A percentile compares a stretch with the other conserved stretches of the same genome.
Evolutionary conservation across 2,888 invertebrate genomes (phyloP).

Genomic region (Byasa hedistus): DNA sequence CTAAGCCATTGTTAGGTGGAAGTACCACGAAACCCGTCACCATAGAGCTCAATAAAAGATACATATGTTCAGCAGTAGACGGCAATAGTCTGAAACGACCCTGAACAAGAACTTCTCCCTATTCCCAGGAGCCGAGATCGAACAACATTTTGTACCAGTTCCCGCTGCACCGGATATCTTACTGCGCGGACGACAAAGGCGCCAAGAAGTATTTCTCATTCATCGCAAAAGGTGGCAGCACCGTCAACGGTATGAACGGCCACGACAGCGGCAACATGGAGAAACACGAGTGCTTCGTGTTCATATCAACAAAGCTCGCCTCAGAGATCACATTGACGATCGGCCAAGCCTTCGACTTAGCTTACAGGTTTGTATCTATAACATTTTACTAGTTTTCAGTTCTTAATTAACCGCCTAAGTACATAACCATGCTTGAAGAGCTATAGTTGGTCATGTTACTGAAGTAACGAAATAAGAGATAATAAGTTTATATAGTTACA

Average conservation of each 20-base stretch:
- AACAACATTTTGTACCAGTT: constrained; percentile 95
- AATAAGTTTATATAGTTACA: too few relatives aligned
- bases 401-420: too few relatives aligned
- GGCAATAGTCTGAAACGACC: too few relatives aligned
- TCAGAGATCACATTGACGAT: constrained; percentile 98
- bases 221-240: constrained; percentile 86
- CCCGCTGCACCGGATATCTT: constrained; percentile 97
- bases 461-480: too few relatives aligned
- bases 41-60: too few relatives aligned
- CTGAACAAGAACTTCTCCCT: constrained; percentile 24
- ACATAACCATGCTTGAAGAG: too few relatives aligned
- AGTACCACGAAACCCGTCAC: too few relatives aligned
- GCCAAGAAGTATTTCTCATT: constrained; percentile 98
- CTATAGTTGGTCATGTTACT: not conserved
- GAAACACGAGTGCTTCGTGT: constrained; percentile 97
- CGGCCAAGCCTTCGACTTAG: constrained; percentile 98
- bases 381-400: not conserved
- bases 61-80: too few relatives aligned
- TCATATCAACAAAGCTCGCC: constrained; percentile 97
- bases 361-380: constrained; percentile 84
- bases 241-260: constrained; percentile 58
- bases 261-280: constrained; percentile 79
- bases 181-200: constrained; percentile 99
- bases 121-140: constrained; percentile 83
- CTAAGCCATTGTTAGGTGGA: too few relatives aligned